Evolutionary conservation across 2,797 vertebrate genomes (phyloP).

Genomic region (Thunnus albacares): DNA sequence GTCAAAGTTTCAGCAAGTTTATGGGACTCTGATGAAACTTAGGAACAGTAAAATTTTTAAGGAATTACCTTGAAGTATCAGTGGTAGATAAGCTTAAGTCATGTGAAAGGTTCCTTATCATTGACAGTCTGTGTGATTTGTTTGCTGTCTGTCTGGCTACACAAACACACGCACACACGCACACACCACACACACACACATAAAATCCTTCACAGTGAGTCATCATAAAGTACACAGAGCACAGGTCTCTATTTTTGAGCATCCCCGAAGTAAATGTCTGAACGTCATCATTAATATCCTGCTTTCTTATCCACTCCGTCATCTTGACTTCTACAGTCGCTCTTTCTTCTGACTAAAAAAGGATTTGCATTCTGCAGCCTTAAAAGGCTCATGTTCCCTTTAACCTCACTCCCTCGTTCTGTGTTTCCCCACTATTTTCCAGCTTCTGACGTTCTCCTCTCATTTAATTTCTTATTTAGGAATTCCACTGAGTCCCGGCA

Average conservation of each 20-base stretch:
- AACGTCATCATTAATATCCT: conserved; percentile 64
- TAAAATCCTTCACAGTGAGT: conserved; percentile 43
- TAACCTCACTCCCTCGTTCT: conserved; percentile 32
- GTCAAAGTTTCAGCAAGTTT: not conserved
- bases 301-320: conserved; percentile 60
- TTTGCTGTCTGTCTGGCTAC: not conserved
- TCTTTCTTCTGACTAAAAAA: conserved; percentile 77
- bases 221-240: conserved; percentile 29
- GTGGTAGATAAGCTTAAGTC: not conserved
- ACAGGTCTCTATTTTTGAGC: conserved; percentile 53
- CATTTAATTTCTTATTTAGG: conserved; percentile 51
- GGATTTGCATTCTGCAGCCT: conserved; percentile 64
- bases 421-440: conserved; percentile 15
- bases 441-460: conserved; percentile 26
- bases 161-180: conserved; percentile 5
- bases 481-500: conserved; percentile 53
- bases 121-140: not conserved
- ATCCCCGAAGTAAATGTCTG: conserved; percentile 50
- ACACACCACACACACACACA: conserved; percentile 26
- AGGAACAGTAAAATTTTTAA: not conserved
- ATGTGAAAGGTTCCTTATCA: not conserved
- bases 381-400: conserved; percentile 75
- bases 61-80: conserved; percentile 2
- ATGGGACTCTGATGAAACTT: not conserved
- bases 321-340: conserved; percentile 41